Conservation (phyloP, 2,113 vertebrate species). For the Noturus placidus region DNA sequence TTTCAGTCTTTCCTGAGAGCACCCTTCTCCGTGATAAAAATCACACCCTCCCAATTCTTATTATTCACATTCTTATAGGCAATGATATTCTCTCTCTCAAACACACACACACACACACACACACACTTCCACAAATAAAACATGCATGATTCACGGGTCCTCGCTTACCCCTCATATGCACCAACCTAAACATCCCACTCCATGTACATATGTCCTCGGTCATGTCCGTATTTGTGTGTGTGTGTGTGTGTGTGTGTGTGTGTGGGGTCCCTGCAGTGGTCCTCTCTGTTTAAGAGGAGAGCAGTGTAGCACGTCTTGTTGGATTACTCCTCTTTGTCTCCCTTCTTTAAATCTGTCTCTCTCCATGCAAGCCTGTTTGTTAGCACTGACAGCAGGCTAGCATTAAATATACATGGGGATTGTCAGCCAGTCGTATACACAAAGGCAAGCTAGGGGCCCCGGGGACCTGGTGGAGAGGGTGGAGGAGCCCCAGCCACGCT, state of each 20-base stretch:
- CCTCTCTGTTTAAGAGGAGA: slow-evolving; percentile 58
- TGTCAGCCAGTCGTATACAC: slow-evolving; percentile 76
- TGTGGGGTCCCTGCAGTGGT: slow-evolving; percentile 55
- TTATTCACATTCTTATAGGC: too few species aligned
- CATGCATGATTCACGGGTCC: neutral
- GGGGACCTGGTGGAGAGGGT: slow-evolving; percentile 58
- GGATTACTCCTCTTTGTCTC: slow-evolving; percentile 62
- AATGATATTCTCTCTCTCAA: neutral
- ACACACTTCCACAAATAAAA: neutral
- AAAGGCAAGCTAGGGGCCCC: slow-evolving; percentile 67
- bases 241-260: slow-evolving; percentile 46
- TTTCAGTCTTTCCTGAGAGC: neutral
- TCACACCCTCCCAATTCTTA: neutral
- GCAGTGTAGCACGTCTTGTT: slow-evolving; percentile 59
- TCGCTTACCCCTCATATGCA: neutral
- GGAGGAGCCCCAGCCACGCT: slow-evolving; percentile 52
- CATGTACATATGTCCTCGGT: neutral
- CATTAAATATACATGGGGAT: slow-evolving; percentile 83
- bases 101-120: too few species aligned
- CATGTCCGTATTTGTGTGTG: neutral
- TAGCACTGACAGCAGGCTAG: slow-evolving; percentile 82
- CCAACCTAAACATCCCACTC: neutral
- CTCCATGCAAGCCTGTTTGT: slow-evolving; percentile 78
- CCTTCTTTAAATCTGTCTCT: slow-evolving; percentile 43
- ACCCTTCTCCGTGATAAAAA: neutral